Percentiles rank a stretch among this genome's conserved stretches.
These are phyloP conservation scores for Eustalomyia histrio DNA, from an alignment of 2,888 invertebrate genomes.

Conservation along the genomic window DNA sequence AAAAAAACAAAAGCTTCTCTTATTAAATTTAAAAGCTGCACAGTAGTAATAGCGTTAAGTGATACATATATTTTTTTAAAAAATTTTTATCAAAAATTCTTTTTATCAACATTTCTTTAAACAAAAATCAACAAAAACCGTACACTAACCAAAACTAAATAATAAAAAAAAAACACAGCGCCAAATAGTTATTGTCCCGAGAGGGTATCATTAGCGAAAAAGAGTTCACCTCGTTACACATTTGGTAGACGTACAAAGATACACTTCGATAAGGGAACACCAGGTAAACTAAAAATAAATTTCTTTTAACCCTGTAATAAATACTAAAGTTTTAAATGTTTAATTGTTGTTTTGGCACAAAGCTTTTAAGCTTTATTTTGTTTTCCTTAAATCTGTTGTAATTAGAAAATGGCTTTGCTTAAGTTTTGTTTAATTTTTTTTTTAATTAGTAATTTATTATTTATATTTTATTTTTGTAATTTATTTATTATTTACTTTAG, in stretches of 20 bases:
- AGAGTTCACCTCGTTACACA: slow-evolving; percentile 78
- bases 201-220: slow-evolving; percentile 81
- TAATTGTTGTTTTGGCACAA: slow-evolving; percentile 32
- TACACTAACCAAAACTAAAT: slow-evolving; percentile 48
- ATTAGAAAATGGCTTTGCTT: slow-evolving; percentile 4
- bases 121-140: slow-evolving; percentile 43
- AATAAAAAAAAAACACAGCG: slow-evolving; percentile 72
- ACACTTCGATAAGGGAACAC: slow-evolving; percentile 76
- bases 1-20: background rate
- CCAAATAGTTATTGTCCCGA: slow-evolving; percentile 81
- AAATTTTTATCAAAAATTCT: slow-evolving; percentile 43
- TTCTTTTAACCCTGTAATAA: background rate
- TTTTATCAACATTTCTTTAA: slow-evolving; percentile 48
- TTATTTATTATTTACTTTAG: slow-evolving; percentile 65
- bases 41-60: slow-evolving; percentile 1
- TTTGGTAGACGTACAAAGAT: slow-evolving; percentile 82
- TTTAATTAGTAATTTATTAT: slow-evolving; percentile 14
- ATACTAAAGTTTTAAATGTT: slow-evolving; percentile 11
- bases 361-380: slow-evolving; percentile 23
- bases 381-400: slow-evolving; percentile 15
- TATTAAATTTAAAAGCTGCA: slow-evolving; percentile 33
- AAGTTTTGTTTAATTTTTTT: slow-evolving; percentile 28
- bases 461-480: slow-evolving; percentile 22
- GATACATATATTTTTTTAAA: background rate
- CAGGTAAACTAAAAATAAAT: slow-evolving; percentile 72